These are phyloP conservation scores for Strigops habroptila DNA, from an alignment of 2,113 vertebrate genomes.

Conservation along the genomic window DNA sequence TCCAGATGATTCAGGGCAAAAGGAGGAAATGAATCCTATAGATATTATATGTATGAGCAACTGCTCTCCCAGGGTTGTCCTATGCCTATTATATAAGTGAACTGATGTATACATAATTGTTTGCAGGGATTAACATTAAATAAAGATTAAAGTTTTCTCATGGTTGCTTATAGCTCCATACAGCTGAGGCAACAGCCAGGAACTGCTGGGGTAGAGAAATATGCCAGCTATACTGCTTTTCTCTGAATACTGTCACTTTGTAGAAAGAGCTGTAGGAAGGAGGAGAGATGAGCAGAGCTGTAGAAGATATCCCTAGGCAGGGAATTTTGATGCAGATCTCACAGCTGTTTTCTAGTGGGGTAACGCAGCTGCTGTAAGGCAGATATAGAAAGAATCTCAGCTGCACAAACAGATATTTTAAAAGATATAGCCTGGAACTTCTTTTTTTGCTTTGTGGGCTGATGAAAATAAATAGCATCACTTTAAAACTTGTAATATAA, in stretches of 20 bases:
- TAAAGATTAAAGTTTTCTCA: not conserved
- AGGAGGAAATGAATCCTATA: constrained; percentile 6
- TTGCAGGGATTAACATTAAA: constrained; percentile 1
- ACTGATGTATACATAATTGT: not conserved
- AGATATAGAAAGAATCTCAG: not conserved
- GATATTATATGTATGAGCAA: constrained; percentile 9
- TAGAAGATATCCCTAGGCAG: not conserved
- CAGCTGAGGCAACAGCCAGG: not conserved
- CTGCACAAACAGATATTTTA: not conserved
- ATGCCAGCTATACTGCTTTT: not conserved
- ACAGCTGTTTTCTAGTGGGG: not conserved
- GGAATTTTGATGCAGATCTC: not conserved
- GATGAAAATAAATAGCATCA: not conserved
- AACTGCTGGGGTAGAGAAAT: not conserved
- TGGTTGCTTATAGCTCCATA: not conserved
- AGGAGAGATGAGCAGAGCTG: not conserved
- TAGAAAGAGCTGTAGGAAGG: not conserved
- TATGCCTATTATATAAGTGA: not conserved
- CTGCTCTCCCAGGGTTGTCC: not conserved
- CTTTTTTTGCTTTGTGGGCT: not conserved
- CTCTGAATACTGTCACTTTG: not conserved
- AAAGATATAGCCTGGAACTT: not conserved
- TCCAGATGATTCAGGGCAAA: constrained; percentile 26
- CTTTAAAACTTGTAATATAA: not conserved
- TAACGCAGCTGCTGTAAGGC: not conserved